Evolutionary conservation across 2,797 vertebrate genomes (phyloP).

Genomic region (Arctocebus calabarensis): DNA sequence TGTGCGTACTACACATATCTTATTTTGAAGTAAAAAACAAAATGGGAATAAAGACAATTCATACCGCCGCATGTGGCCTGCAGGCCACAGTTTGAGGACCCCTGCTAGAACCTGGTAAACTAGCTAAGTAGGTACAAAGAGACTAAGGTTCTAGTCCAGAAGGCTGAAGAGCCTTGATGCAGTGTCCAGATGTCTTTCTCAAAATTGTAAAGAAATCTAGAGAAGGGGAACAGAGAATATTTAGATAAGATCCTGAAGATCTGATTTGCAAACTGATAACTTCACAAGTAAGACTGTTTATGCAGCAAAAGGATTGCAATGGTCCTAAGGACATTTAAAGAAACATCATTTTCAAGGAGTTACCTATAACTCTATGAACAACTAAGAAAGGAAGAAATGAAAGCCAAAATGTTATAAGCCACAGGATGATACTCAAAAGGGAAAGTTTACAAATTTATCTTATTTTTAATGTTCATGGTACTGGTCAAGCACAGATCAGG

Average conservation of each 20-base stretch:
- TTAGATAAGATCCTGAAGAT: background rate
- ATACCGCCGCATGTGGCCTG: too few species aligned
- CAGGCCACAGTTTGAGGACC: too few species aligned
- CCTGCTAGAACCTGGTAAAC: background rate
- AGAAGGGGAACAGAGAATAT: background rate
- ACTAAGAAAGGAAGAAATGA: slow-evolving; percentile 6
- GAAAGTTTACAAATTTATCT: background rate
- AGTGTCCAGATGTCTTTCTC: background rate
- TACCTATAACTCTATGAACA: slow-evolving; percentile 38
- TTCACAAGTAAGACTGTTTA: slow-evolving; percentile 28
- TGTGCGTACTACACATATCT: too few species aligned
- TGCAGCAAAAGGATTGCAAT: background rate
- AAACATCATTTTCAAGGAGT: background rate
- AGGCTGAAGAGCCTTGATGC: background rate
- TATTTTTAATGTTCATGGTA: background rate
- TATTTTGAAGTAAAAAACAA: too few species aligned
- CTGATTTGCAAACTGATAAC: background rate
- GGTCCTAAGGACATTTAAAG: background rate
- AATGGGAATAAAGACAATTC: too few species aligned
- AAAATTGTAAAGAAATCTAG: slow-evolving; percentile 24
- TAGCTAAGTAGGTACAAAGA: background rate
- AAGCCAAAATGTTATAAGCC: background rate
- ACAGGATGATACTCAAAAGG: slow-evolving; percentile 9
- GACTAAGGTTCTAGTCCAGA: background rate
- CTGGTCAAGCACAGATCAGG: background rate